Percentiles rank a stretch among this genome's conserved stretches.
These are phyloP conservation scores for Acleris laterana DNA, from an alignment of 2,888 invertebrate genomes.

Conservation along the genomic window DNA sequence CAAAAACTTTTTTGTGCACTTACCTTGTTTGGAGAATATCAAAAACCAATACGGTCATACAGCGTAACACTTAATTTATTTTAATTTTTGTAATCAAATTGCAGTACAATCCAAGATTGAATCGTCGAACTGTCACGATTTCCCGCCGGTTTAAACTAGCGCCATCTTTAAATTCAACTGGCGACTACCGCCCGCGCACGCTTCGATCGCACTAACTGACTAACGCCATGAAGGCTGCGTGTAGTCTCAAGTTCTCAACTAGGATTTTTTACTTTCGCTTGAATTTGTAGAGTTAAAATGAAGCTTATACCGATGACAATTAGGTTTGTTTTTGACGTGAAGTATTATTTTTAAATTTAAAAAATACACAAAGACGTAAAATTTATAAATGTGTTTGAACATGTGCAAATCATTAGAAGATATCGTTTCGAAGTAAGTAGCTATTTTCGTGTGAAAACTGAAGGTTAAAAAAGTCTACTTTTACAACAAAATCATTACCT, in stretches of 20 bases:
- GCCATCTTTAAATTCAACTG: slow-evolving; percentile 27
- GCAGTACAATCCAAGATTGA: background rate
- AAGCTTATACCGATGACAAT: background rate
- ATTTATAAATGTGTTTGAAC: too few species aligned
- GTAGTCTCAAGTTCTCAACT: slow-evolving; percentile 1
- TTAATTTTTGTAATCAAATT: background rate
- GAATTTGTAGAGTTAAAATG: background rate
- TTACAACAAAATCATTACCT: too few species aligned
- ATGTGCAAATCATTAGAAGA: too few species aligned
- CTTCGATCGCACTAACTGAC: slow-evolving; percentile 36
- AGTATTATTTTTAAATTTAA: too few species aligned
- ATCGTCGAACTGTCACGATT: slow-evolving; percentile 8
- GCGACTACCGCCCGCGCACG: slow-evolving; percentile 45
- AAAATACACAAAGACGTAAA: too few species aligned
- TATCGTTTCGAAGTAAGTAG: too few species aligned
- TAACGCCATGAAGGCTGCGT: slow-evolving; percentile 20
- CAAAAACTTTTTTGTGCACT: background rate
- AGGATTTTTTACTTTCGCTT: slow-evolving; percentile 30
- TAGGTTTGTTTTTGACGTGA: too few species aligned
- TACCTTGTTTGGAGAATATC: slow-evolving; percentile 1
- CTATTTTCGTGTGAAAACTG: too few species aligned
- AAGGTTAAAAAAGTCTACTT: too few species aligned
- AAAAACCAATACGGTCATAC: background rate
- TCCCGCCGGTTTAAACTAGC: slow-evolving; percentile 26
- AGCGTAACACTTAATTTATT: background rate